phyloP scores from a whole-genome alignment of 2,888 invertebrate genomes.

The Philopedon plagiatum region DNA sequence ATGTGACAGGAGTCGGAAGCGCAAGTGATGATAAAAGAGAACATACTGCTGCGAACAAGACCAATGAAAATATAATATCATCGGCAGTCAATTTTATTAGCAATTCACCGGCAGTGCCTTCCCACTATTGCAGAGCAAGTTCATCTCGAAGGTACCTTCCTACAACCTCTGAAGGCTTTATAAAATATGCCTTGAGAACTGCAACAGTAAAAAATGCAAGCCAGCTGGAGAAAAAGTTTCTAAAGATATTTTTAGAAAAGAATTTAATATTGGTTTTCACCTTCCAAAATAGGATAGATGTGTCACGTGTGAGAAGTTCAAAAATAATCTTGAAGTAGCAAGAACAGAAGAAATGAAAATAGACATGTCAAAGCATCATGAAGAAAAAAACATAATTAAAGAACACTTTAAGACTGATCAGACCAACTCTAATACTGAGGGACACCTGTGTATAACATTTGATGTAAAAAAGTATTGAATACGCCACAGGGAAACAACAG shows the following conservation, averaged over 20 bases:
- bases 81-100: slow-evolving; percentile 1
- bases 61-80: background rate
- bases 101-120: background rate
- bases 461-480: slow-evolving; percentile 57
- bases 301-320: background rate
- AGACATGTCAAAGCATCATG: background rate
- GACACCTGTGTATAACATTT: slow-evolving; percentile 42
- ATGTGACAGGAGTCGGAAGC: background rate
- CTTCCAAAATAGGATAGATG: slow-evolving; percentile 21
- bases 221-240: slow-evolving; percentile 11
- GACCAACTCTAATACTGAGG: slow-evolving; percentile 7
- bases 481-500: slow-evolving; percentile 54
- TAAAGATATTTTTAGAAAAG: slow-evolving; percentile 12
- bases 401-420: slow-evolving; percentile 2
- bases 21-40: slow-evolving; percentile 1
- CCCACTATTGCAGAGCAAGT: slow-evolving; percentile 1
- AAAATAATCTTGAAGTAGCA: background rate
- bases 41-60: background rate
- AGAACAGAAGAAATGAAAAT: background rate
- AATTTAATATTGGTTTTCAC: slow-evolving; percentile 35
- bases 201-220: slow-evolving; percentile 1
- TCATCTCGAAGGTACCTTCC: background rate
- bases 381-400: background rate
- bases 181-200: background rate
- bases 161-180: background rate